phyloP scores from a whole-genome alignment of 2,888 invertebrate genomes.

The Agrochola circellaris region DNA sequence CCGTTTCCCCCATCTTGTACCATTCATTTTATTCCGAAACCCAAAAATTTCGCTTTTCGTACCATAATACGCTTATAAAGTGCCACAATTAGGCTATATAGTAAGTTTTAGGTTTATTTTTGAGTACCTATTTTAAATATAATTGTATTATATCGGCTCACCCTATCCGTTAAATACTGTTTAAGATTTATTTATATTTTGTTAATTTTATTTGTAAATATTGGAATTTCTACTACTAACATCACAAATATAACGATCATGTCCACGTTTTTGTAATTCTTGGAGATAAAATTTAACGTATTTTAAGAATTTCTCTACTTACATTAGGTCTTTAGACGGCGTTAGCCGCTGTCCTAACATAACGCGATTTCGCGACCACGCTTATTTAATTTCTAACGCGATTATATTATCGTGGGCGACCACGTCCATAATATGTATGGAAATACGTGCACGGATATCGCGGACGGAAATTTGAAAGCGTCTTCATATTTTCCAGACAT shows the following conservation, averaged over 20 bases:
- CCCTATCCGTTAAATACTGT: conserved; percentile 62
- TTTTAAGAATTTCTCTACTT: conserved; percentile 38
- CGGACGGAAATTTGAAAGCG: not conserved
- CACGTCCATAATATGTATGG: not conserved
- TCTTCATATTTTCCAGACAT: not conserved
- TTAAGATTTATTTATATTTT: conserved; percentile 57
- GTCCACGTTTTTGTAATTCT: conserved; percentile 46
- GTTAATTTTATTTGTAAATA: conserved; percentile 67
- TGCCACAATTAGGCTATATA: conserved; percentile 66
- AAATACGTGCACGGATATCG: not conserved
- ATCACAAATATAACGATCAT: conserved; percentile 58
- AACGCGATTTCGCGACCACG: not conserved
- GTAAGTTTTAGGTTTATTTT: conserved; percentile 58
- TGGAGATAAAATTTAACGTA: conserved; percentile 51
- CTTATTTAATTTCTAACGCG: not conserved
- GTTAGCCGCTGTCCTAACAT: conserved; percentile 17
- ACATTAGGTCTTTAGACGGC: not conserved
- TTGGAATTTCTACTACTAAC: conserved; percentile 58
- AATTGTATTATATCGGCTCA: conserved; percentile 55
- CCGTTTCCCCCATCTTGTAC: not conserved
- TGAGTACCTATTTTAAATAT: conserved; percentile 65
- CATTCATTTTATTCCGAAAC: conserved; percentile 1
- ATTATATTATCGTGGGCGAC: not conserved
- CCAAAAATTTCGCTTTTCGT: conserved; percentile 40
- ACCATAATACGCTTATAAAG: conserved; percentile 66